These are phyloP conservation scores for Conus betulinus DNA, from an alignment of 1,140 invertebrate species.

Conservation along the genomic window DNA sequence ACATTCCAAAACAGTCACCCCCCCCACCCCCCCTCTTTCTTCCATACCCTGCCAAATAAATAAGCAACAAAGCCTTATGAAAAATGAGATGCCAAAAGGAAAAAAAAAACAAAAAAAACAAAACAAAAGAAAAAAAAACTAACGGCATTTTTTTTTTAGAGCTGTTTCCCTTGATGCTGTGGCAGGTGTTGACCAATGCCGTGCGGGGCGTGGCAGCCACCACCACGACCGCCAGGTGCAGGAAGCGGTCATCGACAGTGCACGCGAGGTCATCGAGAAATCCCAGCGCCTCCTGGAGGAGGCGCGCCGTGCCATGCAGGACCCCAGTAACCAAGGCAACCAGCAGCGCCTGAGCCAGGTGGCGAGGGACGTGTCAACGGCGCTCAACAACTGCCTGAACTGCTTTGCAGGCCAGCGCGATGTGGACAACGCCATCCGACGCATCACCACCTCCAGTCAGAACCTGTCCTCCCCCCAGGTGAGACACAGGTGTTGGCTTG, in stretches of 20 bases:
- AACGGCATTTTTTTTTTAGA: too few relatives aligned
- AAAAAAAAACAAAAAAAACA: too few relatives aligned
- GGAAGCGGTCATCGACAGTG: constrained; percentile 76
- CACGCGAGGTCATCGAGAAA: constrained; percentile 87
- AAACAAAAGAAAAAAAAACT: too few relatives aligned
- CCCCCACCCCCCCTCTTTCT: too few relatives aligned
- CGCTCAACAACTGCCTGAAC: constrained; percentile 81
- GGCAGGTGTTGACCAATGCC: constrained; percentile 81
- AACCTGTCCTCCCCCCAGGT: constrained; percentile 82
- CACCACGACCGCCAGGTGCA: constrained; percentile 81
- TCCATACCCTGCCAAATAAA: too few relatives aligned
- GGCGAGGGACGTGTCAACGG: constrained; percentile 76
- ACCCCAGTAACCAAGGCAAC: constrained; percentile 76
- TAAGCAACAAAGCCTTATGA: too few relatives aligned
- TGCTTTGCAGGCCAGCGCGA: constrained; percentile 92
- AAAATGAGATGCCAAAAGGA: neutral
- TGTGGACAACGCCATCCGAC: constrained; percentile 89
- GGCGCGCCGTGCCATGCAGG: constrained; percentile 82
- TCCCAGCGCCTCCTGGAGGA: constrained; percentile 87
- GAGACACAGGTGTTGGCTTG: neutral
- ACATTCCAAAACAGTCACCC: too few relatives aligned
- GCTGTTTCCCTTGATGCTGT: too few relatives aligned
- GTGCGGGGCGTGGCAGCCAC: constrained; percentile 84
- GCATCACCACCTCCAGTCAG: constrained; percentile 85
- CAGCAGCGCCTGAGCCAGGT: constrained; percentile 63